Evolutionary conservation across 2,797 vertebrate genomes (phyloP), one percentile per base, ranked within the genome.

Genomic region (Sebastes minor): DNA sequence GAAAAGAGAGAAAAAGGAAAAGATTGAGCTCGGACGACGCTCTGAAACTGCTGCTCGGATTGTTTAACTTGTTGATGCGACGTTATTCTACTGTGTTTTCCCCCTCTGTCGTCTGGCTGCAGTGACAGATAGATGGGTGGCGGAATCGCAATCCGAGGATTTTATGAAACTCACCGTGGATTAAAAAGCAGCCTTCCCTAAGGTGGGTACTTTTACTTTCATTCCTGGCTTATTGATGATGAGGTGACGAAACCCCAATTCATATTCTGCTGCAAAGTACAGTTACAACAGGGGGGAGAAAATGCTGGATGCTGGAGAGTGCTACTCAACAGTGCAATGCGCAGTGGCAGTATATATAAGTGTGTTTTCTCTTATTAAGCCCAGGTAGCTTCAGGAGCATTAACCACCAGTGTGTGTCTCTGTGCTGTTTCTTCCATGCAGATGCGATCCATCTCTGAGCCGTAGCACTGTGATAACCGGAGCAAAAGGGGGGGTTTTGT

Each of bases 31-130:
- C 13, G 85, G 84, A 90, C 77, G 73, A 71, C 76, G 85, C 75
- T 14, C 83, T 70, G 82, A 83, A 91, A 92, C 91, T 90, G 88
- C 78, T 68, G 78, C 81, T 79, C 74, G 78, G 81, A 91, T 93
- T 94, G 89, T 94, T 91, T 92, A 95, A 95, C 94, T 95, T 95
- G 94, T 95, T 95, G 94, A 95, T 95, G 91, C 94, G 84, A 82
- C 90, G 91, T 66, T 86, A 79, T 86, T 77, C 64, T 73, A 30
- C 69, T 28, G 71, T 81, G 88, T 84, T 81, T 83, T 80, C 16
- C 38, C 14, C 67, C 69, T 83, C 68, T 57, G 4, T 86, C 83
- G 85, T 78, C 82, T 80, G 90, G 80, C 87, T 83, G 91, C 91
- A 83, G 89, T 86, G 84, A 82, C 70, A 80, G 74, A 91, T 90